These are phyloP conservation scores for Sycobia sp. DNA, from an alignment of 1,140 invertebrate species.

Conservation along the genomic window DNA sequence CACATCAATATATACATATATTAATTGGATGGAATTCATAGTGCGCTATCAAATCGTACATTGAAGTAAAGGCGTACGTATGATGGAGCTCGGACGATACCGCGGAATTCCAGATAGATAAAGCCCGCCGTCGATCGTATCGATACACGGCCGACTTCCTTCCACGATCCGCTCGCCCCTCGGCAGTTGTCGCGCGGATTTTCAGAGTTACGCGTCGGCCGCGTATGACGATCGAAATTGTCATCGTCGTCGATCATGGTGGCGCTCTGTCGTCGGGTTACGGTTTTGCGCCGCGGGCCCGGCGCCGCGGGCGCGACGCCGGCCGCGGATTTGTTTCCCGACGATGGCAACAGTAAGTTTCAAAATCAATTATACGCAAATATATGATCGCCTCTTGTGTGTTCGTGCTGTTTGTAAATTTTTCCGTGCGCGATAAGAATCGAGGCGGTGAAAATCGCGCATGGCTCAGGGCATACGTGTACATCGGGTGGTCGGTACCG, in stretches of 20 bases:
- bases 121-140: neutral
- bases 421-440: too few species aligned
- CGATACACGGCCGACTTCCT: neutral
- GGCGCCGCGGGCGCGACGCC: neutral
- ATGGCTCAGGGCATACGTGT: too few species aligned
- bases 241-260: constrained; percentile 21
- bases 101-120: constrained; percentile 24
- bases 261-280: constrained; percentile 10
- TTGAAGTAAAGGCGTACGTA: too few species aligned
- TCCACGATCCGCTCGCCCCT: too few species aligned
- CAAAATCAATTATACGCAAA: neutral
- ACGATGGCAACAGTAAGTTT: constrained; percentile 16
- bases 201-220: neutral
- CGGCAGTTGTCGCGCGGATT: constrained; percentile 18
- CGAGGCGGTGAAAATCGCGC: too few species aligned
- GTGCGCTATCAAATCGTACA: constrained; percentile 16
- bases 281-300: neutral
- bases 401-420: too few species aligned
- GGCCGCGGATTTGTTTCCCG: neutral
- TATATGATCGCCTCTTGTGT: too few species aligned
- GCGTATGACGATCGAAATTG: neutral
- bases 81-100: constrained; percentile 13
- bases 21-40: too few species aligned
- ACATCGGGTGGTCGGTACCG: too few species aligned
- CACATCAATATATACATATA: too few species aligned